A percentile compares a stretch with the other conserved stretches of the same genome.
These are phyloP conservation scores for Colletes collaris DNA, from an alignment of 2,888 invertebrate species.

Conservation along the genomic window DNA sequence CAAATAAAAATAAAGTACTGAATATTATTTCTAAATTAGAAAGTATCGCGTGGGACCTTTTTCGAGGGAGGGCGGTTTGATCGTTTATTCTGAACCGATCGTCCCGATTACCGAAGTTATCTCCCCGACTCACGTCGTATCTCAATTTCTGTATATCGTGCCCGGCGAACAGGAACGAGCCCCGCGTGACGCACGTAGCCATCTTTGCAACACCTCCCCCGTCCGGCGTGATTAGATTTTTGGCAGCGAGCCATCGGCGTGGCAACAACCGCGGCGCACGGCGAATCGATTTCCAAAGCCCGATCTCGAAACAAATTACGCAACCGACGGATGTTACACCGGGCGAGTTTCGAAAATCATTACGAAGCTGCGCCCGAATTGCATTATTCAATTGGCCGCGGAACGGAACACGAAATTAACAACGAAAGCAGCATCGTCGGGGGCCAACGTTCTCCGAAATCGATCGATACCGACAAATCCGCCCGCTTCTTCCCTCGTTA, in stretches of 20 bases:
- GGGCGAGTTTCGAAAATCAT: slow-evolving; percentile 30
- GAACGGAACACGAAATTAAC: slow-evolving; percentile 12
- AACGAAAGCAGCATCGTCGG: neutral
- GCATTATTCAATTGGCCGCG: slow-evolving; percentile 20
- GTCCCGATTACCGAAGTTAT: too few relatives aligned
- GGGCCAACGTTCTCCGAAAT: neutral
- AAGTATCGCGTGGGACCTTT: too few relatives aligned
- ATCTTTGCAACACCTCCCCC: slow-evolving; percentile 8
- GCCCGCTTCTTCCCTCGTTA: too few relatives aligned
- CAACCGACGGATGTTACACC: slow-evolving; percentile 10
- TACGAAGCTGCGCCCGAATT: neutral
- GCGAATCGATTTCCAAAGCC: slow-evolving; percentile 30
- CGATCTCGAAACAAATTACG: slow-evolving; percentile 37
- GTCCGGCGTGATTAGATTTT: slow-evolving; percentile 18
- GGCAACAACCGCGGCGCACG: slow-evolving; percentile 23
- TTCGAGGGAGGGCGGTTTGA: too few relatives aligned
- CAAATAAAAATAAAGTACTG: too few relatives aligned
- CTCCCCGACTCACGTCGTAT: too few relatives aligned
- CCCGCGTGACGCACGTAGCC: neutral
- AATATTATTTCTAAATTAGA: too few relatives aligned
- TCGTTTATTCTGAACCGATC: too few relatives aligned
- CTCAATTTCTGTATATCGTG: too few relatives aligned
- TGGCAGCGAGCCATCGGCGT: slow-evolving; percentile 27
- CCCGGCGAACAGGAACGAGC: too few relatives aligned
- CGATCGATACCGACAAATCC: too few relatives aligned